Percentiles rank a stretch among this genome's conserved stretches.
Evolutionary conservation across 1,140 invertebrate genomes (phyloP).

Genomic region (Lepidurus apus): DNA sequence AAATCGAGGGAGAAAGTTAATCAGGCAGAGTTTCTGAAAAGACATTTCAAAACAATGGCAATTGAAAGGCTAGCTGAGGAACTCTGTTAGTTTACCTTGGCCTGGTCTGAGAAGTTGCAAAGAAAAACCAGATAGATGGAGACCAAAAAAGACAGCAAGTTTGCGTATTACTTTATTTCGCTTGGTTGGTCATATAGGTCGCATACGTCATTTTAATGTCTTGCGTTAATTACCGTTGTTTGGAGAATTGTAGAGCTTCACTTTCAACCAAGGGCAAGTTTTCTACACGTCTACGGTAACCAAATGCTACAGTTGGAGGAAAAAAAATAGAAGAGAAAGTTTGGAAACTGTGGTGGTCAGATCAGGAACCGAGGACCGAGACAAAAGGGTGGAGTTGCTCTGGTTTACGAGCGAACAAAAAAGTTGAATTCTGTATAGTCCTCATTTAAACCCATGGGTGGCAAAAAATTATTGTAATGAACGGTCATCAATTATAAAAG

Average conservation of each 20-base stretch:
- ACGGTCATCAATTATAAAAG: too few species aligned
- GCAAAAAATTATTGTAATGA: not conserved
- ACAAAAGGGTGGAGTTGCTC: slow-evolving; percentile 13
- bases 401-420: not conserved
- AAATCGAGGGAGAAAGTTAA: not conserved
- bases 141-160: not conserved
- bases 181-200: slow-evolving; percentile 4
- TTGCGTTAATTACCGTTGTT: not conserved
- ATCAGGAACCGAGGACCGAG: not conserved
- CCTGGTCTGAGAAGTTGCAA: not conserved
- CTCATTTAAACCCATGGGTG: not conserved
- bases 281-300: not conserved
- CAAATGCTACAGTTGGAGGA: not conserved
- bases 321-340: not conserved
- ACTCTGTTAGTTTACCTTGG: not conserved
- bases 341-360: not conserved
- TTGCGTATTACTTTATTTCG: not conserved
- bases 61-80: not conserved
- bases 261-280: not conserved
- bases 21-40: not conserved
- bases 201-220: not conserved
- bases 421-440: not conserved
- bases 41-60: not conserved
- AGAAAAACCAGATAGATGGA: not conserved
- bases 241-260: not conserved